Evolutionary conservation across 2,797 vertebrate genomes (phyloP), one percentile per base, ranked within the genome.

Genomic region (Bradypodion ventrale): DNA sequence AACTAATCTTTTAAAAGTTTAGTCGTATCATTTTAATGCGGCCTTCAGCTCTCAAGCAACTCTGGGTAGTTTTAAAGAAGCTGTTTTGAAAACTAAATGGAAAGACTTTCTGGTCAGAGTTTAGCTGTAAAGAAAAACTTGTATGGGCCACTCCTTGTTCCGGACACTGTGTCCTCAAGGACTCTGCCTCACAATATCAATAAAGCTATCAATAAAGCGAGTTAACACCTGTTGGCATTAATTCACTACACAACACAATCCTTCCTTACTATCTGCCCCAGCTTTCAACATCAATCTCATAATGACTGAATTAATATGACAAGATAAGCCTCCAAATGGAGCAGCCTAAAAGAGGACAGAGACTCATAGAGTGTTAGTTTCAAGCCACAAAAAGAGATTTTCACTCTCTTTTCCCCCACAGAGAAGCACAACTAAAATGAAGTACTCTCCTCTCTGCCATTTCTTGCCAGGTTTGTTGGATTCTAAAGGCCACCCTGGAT

Each of bases 201-300:
- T 6, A 29, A 66, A 35, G 23, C 88, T 86, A 80, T 88, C 85
- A 90, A 75, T 88, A 81, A 83, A 88, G 72, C 87, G 85, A 90
- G 88, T 80, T 85, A 86, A 87, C 87, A 93, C 85, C 87, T 93
- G 90, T 80, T 83, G 87, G 87, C 82, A 84, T 85, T 93, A 88
- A 80, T 90, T 82, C 66, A 87, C 75, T 75, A 89, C 85, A 42
- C 85, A 90, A 91, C 90, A 90, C 82, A 84, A 92, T 90, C 86
- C 44, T 70, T 77, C 12, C 85, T 60, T 40, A 27, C 60, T n/a
- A 27, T 5, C 27, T 77, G 37, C 78, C 60, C 73, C n/a, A 63
- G 80, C 78, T 86, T 90, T 81, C 25, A 83, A 63, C 85, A 87
- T 82, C 80, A 87, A 92, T 56, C 76, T 88, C 81, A 79, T 80